Conservation (phyloP, 2,888 invertebrate genomes). For the Antheraea yamamai region DNA sequence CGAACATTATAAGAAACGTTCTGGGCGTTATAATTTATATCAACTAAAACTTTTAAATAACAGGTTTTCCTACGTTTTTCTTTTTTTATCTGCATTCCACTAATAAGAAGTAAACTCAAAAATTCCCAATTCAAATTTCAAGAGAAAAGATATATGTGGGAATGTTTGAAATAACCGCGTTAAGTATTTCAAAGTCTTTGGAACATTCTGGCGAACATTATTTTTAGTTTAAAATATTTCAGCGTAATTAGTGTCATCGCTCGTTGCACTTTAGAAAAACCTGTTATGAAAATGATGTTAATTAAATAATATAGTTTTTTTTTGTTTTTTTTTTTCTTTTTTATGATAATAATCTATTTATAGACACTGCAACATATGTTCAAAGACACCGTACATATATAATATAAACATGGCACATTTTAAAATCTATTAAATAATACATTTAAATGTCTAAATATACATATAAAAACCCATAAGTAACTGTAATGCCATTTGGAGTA, state of each 20-base stretch:
- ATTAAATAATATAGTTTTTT: not conserved
- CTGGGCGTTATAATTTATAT: not conserved
- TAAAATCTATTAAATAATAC: conserved; percentile 36
- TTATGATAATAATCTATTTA: not conserved
- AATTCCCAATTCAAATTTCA: not conserved
- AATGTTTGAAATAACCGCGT: not conserved
- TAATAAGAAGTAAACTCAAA: not conserved
- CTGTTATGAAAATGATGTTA: no score
- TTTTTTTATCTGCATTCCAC: no score
- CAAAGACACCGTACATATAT: conserved; percentile 2
- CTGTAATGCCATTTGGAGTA: conserved; percentile 65
- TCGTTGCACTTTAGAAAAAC: no score
- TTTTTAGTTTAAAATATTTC: not conserved
- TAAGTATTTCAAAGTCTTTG: not conserved
- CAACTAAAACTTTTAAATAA: not conserved
- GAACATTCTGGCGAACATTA: not conserved
- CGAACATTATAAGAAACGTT: not conserved
- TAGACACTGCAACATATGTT: not conserved
- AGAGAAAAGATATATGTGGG: not conserved
- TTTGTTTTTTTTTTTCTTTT: not conserved
- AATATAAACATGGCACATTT: conserved; percentile 33
- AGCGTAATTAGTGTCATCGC: no score
- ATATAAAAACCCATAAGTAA: conserved; percentile 62
- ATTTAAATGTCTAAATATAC: conserved; percentile 63
- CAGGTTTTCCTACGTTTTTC: not conserved